Evolutionary conservation across 1,140 invertebrate genomes (phyloP).

Genomic region (Drosophila kepulauana): DNA sequence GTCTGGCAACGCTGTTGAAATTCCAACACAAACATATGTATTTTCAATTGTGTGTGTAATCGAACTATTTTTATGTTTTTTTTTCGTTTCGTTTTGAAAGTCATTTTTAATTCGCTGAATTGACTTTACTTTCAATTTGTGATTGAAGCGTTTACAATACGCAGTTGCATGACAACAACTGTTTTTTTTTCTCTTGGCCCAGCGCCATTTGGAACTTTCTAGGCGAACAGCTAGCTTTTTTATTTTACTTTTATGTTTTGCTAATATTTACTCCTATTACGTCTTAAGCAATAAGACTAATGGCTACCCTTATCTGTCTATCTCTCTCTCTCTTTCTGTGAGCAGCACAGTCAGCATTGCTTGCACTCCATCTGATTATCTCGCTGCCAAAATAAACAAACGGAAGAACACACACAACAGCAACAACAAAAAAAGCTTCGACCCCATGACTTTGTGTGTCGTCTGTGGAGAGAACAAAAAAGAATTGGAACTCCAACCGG

Average conservation of each 20-base stretch:
- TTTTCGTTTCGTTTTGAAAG: conserved; percentile 17
- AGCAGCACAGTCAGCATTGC: conserved; percentile 32
- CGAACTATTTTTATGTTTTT: conserved; percentile 24
- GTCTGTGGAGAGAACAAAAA: conserved; percentile 1
- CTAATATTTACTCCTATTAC: conserved; percentile 36
- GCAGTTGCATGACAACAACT: conserved; percentile 12
- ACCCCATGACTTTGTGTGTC: conserved; percentile 43
- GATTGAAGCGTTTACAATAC: conserved; percentile 15
- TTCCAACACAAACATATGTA: conserved; percentile 15
- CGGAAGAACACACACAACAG: background rate
- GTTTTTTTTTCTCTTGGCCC: background rate
- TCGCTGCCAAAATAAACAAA: conserved; percentile 36
- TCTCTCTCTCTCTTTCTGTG: background rate
- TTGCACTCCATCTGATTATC: conserved; percentile 43
- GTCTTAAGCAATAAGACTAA: conserved; percentile 35
- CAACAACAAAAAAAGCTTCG: conserved; percentile 9
- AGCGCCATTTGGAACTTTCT: conserved; percentile 33
- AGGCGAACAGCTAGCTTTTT: conserved; percentile 14
- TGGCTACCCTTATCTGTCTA: conserved; percentile 33
- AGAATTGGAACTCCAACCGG: conserved; percentile 20
- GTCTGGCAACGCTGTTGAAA: conserved; percentile 29
- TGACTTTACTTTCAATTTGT: conserved; percentile 21
- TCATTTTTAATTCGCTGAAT: conserved; percentile 37
- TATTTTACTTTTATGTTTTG: background rate
- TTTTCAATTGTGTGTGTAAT: conserved; percentile 16